Evolutionary conservation across 2,113 vertebrate genomes (phyloP).

Genomic region (Oreochromis niloticus): DNA sequence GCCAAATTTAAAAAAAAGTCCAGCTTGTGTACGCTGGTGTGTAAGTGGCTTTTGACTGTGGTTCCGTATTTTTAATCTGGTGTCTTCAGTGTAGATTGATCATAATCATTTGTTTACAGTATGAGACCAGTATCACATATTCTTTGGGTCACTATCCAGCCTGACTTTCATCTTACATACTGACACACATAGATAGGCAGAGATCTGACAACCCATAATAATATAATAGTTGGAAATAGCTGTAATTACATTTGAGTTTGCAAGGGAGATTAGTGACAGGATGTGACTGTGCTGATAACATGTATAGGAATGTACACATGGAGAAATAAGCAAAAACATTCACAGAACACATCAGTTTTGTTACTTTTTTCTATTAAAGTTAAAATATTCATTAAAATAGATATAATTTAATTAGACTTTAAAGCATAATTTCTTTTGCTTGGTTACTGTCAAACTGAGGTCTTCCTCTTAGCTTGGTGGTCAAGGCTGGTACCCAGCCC

Average conservation of each 20-base stretch:
- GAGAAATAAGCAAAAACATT: background rate
- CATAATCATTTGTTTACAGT: slow-evolving; percentile 10
- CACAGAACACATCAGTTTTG: background rate
- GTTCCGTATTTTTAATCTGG: background rate
- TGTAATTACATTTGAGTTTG: slow-evolving; percentile 39
- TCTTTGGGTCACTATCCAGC: background rate
- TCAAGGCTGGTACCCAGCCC: background rate
- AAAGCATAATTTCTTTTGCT: background rate
- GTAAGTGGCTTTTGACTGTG: background rate
- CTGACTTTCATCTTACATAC: slow-evolving; percentile 15
- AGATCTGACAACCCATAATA: slow-evolving; percentile 38
- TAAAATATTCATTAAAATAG: background rate
- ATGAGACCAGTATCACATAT: background rate
- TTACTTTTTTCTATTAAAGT: background rate
- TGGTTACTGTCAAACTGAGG: background rate
- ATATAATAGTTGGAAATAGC: slow-evolving; percentile 58
- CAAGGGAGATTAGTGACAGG: slow-evolving; percentile 30
- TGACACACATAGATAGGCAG: background rate
- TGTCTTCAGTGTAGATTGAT: background rate
- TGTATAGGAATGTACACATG: slow-evolving; percentile 30
- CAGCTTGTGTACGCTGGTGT: background rate
- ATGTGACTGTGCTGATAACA: slow-evolving; percentile 47
- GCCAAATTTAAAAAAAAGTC: background rate
- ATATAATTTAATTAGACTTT: background rate
- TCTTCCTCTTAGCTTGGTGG: background rate